Evolutionary conservation across 2,113 vertebrate genomes (phyloP).

Genomic region (Xiphophorus maculatus): DNA sequence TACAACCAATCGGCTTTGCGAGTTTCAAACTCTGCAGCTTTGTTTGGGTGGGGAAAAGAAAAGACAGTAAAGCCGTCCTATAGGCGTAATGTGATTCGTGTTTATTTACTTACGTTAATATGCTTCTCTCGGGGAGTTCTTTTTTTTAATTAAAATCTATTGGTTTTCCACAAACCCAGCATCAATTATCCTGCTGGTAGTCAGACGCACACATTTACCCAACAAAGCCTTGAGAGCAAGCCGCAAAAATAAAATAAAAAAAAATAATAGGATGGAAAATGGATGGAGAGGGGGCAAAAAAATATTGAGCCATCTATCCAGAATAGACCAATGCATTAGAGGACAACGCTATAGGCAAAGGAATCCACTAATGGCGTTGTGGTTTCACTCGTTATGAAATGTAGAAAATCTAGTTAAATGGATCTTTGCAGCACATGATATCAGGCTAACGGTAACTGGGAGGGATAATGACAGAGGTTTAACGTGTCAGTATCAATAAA

Average conservation of each 20-base stretch:
- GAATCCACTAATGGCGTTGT: constrained; percentile 42
- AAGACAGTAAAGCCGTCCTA: constrained; percentile 14
- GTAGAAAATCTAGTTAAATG: constrained; percentile 30
- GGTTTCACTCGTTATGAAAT: constrained; percentile 39
- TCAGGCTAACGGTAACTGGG: constrained; percentile 10
- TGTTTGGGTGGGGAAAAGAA: not conserved
- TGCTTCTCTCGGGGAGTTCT: constrained; percentile 44
- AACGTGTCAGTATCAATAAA: not conserved
- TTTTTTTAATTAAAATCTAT: constrained; percentile 65
- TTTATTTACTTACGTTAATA: constrained; percentile 58
- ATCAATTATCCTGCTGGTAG: constrained; percentile 54
- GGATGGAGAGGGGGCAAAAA: constrained; percentile 2
- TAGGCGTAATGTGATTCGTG: constrained; percentile 49
- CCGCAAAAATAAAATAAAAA: constrained; percentile 13
- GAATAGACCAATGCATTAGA: constrained; percentile 44
- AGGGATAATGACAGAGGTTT: constrained; percentile 18
- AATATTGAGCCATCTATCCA: constrained; percentile 31
- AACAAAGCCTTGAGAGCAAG: constrained; percentile 44
- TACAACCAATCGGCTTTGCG: not conserved
- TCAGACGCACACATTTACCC: constrained; percentile 52
- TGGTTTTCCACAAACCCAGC: constrained; percentile 48
- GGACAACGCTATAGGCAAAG: constrained; percentile 25
- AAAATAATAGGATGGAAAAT: not conserved
- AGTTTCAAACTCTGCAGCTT: not conserved
- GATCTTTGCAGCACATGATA: constrained; percentile 6